Evolutionary conservation across 2,888 invertebrate species (phyloP).

Genomic region (Galerucella nymphaeae): DNA sequence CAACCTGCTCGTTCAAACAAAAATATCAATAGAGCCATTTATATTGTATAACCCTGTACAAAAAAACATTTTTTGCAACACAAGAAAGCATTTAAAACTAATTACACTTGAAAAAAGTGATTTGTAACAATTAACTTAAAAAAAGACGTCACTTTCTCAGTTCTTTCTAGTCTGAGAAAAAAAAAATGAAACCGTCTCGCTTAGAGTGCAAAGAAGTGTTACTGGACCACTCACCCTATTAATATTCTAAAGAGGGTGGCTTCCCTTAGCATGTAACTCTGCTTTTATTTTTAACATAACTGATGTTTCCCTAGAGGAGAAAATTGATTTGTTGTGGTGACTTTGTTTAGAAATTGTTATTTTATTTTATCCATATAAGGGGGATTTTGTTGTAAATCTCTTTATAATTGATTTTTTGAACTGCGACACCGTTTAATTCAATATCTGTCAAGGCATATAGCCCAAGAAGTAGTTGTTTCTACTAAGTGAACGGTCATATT

Average conservation of each 20-base stretch:
- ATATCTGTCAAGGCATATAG: too few relatives aligned
- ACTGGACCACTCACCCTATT: constrained; percentile 14
- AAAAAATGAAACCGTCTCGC: neutral
- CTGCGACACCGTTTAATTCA: neutral
- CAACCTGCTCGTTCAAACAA: neutral
- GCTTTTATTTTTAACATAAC: constrained; percentile 15
- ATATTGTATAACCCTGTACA: neutral
- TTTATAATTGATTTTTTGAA: neutral
- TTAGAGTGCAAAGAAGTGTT: constrained; percentile 9
- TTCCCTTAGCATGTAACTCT: constrained; percentile 2
- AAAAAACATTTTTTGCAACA: neutral
- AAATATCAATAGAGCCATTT: neutral
- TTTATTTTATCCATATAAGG: neutral
- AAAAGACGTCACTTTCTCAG: neutral
- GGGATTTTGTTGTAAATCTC: neutral
- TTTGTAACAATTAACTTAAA: neutral
- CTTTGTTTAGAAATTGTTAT: neutral
- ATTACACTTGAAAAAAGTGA: neutral
- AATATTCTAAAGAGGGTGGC: constrained; percentile 16
- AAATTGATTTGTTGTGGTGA: constrained; percentile 16
- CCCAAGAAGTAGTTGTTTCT: too few relatives aligned
- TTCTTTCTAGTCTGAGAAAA: neutral
- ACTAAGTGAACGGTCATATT: too few relatives aligned
- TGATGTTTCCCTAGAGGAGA: constrained; percentile 5
- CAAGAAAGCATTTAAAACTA: neutral